These are phyloP conservation scores for Perca schrenkii DNA, from an alignment of 2,113 vertebrate genomes.

Conservation along the genomic window DNA sequence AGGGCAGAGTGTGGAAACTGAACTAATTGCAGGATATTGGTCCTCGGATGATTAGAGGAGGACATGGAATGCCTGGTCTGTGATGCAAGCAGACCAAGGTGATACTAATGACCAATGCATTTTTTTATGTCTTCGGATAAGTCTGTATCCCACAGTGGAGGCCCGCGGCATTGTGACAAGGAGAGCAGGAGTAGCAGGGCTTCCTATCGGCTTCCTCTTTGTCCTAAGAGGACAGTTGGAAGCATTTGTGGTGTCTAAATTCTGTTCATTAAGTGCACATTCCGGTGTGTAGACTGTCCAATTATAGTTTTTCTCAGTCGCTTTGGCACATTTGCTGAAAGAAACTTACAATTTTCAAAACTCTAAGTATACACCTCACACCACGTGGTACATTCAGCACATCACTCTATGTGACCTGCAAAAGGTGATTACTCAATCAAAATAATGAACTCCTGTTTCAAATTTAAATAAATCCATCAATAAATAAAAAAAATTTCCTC, in stretches of 20 bases:
- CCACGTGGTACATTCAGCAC: too few relatives aligned
- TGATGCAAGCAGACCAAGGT: constrained; percentile 93
- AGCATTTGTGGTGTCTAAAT: background rate
- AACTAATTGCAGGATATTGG: constrained; percentile 97
- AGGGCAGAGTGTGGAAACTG: constrained; percentile 91
- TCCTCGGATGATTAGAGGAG: constrained; percentile 94
- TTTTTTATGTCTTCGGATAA: constrained; percentile 75
- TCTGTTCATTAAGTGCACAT: background rate
- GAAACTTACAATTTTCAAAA: too few relatives aligned
- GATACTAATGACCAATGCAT: constrained; percentile 82
- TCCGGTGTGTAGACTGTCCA: background rate
- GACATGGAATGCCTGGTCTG: constrained; percentile 93
- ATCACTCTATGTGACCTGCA: too few relatives aligned
- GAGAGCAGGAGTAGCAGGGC: constrained; percentile 5
- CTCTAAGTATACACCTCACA: too few relatives aligned
- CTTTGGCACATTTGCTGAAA: too few relatives aligned
- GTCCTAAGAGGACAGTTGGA: constrained; percentile 15
- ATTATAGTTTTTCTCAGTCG: too few relatives aligned
- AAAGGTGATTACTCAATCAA: too few relatives aligned
- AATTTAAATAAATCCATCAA: too few relatives aligned
- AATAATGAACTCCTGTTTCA: too few relatives aligned
- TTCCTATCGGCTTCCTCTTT: constrained; percentile 36
- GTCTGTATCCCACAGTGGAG: constrained; percentile 64
- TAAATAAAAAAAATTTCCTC: too few relatives aligned
- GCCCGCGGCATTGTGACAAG: constrained; percentile 24